These are phyloP conservation scores for Brachyhypopomus gauderio DNA, from an alignment of 2,113 vertebrate genomes.

Conservation along the genomic window DNA sequence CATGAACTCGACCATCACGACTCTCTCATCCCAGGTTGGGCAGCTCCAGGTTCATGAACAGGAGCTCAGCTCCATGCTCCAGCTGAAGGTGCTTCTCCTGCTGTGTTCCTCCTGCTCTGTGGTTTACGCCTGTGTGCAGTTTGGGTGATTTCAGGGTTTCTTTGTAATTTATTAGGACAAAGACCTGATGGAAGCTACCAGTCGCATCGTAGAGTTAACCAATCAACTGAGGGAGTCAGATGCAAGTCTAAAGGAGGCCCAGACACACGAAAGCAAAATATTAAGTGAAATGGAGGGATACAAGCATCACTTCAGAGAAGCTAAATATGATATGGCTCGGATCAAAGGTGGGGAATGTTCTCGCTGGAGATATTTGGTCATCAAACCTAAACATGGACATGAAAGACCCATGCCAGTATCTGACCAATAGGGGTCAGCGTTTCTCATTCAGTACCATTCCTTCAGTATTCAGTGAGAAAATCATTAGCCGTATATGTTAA, in stretches of 20 bases:
- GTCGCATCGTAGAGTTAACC: constrained; percentile 76
- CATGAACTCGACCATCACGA: constrained; percentile 77
- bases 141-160: neutral
- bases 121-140: neutral
- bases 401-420: neutral
- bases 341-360: constrained; percentile 75
- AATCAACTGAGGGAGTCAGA: constrained; percentile 74
- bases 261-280: constrained; percentile 65
- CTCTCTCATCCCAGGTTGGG: constrained; percentile 81
- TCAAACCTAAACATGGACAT: neutral
- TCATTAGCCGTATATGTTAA: neutral
- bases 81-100: constrained; percentile 80
- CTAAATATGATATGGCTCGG: constrained; percentile 67
- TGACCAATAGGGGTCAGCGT: neutral
- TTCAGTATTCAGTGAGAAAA: no score
- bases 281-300: constrained; percentile 77
- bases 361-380: neutral
- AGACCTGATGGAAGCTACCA: constrained; percentile 79
- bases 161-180: constrained; percentile 75
- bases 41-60: constrained; percentile 87
- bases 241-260: constrained; percentile 65
- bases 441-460: neutral
- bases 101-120: neutral
- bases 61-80: constrained; percentile 83
- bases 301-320: constrained; percentile 69